Evolutionary conservation across 2,888 invertebrate species (phyloP), one percentile per base, ranked within the genome.

Genomic region (Sericinus montela): DNA sequence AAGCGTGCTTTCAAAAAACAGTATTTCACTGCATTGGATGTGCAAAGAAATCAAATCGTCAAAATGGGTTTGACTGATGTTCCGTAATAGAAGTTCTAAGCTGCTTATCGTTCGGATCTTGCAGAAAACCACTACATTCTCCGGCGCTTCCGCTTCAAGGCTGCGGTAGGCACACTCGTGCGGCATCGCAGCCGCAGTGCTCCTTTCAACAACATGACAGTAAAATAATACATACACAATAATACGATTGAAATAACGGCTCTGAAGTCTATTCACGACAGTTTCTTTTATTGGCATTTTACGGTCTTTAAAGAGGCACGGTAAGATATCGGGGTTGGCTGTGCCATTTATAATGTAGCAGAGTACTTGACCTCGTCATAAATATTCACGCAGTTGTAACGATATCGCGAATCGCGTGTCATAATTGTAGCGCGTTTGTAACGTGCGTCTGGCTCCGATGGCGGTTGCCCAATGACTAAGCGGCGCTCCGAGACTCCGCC

Each of bases 141-240:
- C 90, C 73, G 88, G 82, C 73, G 91, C 84, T 66, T 90, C 89
- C 77, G 77, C 84, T 62, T 83, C 89, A 71, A 90, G 81, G 80
- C 90, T 90, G 69, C 91, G 90, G 91, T 93, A 94, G 67, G 92
- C 92, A 84, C 94, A 94, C 68, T 93, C 93, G 75, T 90, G 91
- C 62, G 93, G 93, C 82, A 79, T 84, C 70, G 87, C 87, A 59
- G 79, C 81, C 78, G 85, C 81, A 59, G 61, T 66, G 68, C 66
- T 72, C 69, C 68, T 75, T 60, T 81, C 77, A 67, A 79, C 64
- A 62, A 71, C 87, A 87, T 87, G 77, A 65, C 76, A 80, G 68
- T 75, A 84, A 65, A 87, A 85, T 72, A 88, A 77, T 86, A 87
- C 88, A 75, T 77, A 87, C 86, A 88, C 86, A 77, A 86, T 69